These are phyloP conservation scores for Lottia gigantea DNA, from an alignment of 2,888 invertebrate genomes.

Conservation along the genomic window DNA sequence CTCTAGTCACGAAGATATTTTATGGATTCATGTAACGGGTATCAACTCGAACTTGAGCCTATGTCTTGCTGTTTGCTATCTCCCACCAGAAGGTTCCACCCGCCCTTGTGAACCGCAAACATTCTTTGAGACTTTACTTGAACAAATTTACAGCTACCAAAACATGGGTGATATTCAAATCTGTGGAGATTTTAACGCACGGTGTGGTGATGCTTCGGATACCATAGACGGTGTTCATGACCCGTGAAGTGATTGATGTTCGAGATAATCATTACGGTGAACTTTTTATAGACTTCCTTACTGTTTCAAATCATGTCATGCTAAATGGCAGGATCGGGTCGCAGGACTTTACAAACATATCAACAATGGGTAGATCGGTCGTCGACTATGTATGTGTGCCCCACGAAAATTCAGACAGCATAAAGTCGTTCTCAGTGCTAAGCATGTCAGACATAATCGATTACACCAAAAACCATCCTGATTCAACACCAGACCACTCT, in stretches of 20 bases:
- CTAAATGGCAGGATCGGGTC: neutral
- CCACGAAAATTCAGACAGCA: neutral
- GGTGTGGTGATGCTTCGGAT: slow-evolving; percentile 4
- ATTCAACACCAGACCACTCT: neutral
- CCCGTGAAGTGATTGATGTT: neutral
- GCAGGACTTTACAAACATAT: neutral
- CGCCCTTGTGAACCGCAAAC: neutral
- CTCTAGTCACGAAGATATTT: neutral
- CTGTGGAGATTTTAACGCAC: slow-evolving; percentile 10
- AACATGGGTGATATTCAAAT: slow-evolving; percentile 1
- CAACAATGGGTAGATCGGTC: neutral
- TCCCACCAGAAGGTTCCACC: neutral
- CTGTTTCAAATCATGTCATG: slow-evolving; percentile 7
- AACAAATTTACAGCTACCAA: neutral
- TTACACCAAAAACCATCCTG: neutral
- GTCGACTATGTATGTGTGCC: slow-evolving; percentile 5
- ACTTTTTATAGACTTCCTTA: slow-evolving; percentile 2
- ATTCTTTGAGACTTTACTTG: neutral
- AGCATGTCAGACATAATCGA: slow-evolving; percentile 1
- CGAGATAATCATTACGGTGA: neutral
- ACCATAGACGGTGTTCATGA: neutral
- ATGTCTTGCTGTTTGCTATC: slow-evolving; percentile 5
- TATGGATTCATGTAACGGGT: neutral
- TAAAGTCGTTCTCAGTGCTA: slow-evolving; percentile 2
- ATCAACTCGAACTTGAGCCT: neutral